These are phyloP conservation scores for Scaptomyza graminum DNA, from an alignment of 1,140 invertebrate genomes.

Conservation along the genomic window DNA sequence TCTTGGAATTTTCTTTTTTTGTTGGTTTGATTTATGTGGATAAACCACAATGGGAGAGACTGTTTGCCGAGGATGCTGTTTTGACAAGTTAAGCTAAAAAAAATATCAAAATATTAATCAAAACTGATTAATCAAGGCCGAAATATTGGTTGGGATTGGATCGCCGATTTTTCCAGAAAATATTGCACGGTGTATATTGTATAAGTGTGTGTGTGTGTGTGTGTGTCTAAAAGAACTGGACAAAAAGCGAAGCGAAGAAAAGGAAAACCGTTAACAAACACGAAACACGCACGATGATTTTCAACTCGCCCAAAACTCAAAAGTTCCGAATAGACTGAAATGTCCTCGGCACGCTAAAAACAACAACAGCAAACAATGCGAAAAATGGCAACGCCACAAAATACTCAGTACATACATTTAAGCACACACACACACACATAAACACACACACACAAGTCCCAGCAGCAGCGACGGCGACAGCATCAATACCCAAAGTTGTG, in stretches of 20 bases:
- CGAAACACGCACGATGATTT: constrained; percentile 58
- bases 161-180: too few relatives aligned
- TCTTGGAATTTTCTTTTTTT: too few relatives aligned
- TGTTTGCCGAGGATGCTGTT: too few relatives aligned
- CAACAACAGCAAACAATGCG: constrained; percentile 36
- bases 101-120: too few relatives aligned
- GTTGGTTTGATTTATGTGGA: too few relatives aligned
- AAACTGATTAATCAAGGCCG: too few relatives aligned
- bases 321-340: constrained; percentile 67
- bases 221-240: constrained; percentile 13
- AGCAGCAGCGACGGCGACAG: constrained; percentile 38
- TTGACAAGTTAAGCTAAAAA: too few relatives aligned
- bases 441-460: constrained; percentile 35
- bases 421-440: constrained; percentile 38
- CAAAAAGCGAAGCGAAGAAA: background rate
- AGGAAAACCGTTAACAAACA: constrained; percentile 27
- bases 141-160: too few relatives aligned
- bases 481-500: constrained; percentile 48
- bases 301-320: constrained; percentile 66
- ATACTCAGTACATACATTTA: constrained; percentile 40
- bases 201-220: constrained; percentile 15
- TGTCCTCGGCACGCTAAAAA: constrained; percentile 56
- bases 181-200: too few relatives aligned
- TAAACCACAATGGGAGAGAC: too few relatives aligned
- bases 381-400: constrained; percentile 46